Evolutionary conservation across 2,113 vertebrate species (phyloP), one percentile per base, ranked within the genome.

Genomic region (Alexandromys fortis): DNA sequence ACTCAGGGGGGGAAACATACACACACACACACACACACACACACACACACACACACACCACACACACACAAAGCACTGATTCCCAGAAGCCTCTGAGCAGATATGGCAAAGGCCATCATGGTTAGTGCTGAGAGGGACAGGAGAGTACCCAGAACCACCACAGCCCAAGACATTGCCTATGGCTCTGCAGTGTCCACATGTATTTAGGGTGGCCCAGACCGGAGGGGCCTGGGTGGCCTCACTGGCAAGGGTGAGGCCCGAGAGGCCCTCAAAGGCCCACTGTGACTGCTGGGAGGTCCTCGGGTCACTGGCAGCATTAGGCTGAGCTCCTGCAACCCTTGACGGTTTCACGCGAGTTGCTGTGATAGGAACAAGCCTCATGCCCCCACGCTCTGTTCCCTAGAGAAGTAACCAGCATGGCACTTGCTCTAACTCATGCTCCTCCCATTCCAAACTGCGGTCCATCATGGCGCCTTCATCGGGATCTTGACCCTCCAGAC

Each of bases 301-400:
- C 33, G 1, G 86, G 67, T 28, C 68, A 88, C 86, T 19, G 35
- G 22, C 14, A 35, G 49, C 2, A 19, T 88, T 5, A 19, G 13
- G 19, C 38, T 73, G 30, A 14, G 13, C 17, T 61, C 19, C 26
- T 47, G 55, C 5, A 75, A 13, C 55, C 19, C 19, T 28, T 52
- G 45, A 13, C 0, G 1, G 55, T 12, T 58, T 33, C 6, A 0
- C 5, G n/a, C 8, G 8, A 30, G 38, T 63, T 61, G 11, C 19
- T 4, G 7, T 2, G 4, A 45, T 63, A 11, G 28, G 28, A 33
- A 35, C 30, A 77, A 77, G 30, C 58, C 7, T 22, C 17, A 42
- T 30, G 47, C 28, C 10, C 38, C n/a, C 3, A 10, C 16, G 14
- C 87, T 33, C n/a, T 49, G 42, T 42, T 65, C 22, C 72, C 58